Evolutionary conservation across 2,797 vertebrate genomes (phyloP).

Genomic region (Lepidocolaptes lacrymiger): DNA sequence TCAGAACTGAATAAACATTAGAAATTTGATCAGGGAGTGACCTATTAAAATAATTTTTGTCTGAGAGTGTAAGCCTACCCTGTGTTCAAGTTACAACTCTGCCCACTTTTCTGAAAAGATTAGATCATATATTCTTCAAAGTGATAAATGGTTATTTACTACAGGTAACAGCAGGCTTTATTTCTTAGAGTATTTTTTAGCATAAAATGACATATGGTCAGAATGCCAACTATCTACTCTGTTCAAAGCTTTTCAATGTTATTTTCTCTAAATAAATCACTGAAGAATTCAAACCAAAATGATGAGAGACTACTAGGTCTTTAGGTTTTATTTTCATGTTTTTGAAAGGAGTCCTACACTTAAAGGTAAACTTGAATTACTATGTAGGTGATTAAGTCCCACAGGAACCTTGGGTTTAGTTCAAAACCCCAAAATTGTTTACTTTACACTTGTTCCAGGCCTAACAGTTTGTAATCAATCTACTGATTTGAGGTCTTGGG

Average conservation of each 20-base stretch:
- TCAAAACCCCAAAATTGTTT: background rate
- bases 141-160: background rate
- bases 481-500: background rate
- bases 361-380: background rate
- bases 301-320: background rate
- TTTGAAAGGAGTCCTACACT: background rate
- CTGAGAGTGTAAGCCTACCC: background rate
- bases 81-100: background rate
- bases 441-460: background rate
- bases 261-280: background rate
- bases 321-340: background rate
- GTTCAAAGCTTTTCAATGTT: background rate
- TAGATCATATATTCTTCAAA: background rate
- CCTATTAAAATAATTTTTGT: background rate
- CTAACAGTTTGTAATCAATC: background rate
- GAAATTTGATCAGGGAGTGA: background rate
- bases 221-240: background rate
- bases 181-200: background rate
- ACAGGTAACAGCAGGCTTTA: background rate
- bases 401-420: background rate
- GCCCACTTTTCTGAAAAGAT: background rate
- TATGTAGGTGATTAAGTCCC: background rate
- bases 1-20: background rate
- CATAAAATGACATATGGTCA: background rate
- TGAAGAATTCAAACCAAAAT: background rate